phyloP scores from a whole-genome alignment of 2,888 invertebrate genomes.

The Drosophila nigricruria region DNA sequence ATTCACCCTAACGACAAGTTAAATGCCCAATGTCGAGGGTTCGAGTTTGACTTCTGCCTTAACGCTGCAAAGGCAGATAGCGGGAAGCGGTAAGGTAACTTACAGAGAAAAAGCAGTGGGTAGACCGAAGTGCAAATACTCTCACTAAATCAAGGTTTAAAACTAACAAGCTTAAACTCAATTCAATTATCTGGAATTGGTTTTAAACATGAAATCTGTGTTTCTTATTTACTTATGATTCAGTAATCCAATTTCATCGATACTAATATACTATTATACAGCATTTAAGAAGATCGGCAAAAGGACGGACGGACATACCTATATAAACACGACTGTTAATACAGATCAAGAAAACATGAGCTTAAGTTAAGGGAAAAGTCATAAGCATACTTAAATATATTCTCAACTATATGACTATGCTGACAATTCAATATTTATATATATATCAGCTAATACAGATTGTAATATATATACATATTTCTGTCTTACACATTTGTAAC shows the following conservation, averaged over 20 bases:
- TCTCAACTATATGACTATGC: neutral
- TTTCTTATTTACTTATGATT: too few relatives aligned
- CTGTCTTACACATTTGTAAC: neutral
- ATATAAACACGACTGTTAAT: too few relatives aligned
- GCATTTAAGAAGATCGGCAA: too few relatives aligned
- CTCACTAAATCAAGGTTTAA: neutral
- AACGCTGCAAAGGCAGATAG: neutral
- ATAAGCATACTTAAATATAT: too few relatives aligned
- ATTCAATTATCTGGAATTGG: neutral
- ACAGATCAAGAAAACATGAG: too few relatives aligned
- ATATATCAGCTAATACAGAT: neutral
- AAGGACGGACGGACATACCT: too few relatives aligned
- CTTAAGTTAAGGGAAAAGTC: too few relatives aligned
- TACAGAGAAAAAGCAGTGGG: neutral
- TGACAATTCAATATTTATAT: neutral
- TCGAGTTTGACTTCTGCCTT: constrained; percentile 48
- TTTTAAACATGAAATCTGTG: too few relatives aligned
- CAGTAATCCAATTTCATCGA: too few relatives aligned
- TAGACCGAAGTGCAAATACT: constrained; percentile 7
- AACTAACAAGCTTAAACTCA: too few relatives aligned
- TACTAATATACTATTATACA: too few relatives aligned
- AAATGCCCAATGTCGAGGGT: constrained; percentile 60
- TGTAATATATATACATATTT: neutral
- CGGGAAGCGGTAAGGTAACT: constrained; percentile 10
- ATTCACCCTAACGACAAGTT: constrained; percentile 80